Conservation (phyloP, 2,888 invertebrate species). For the Leucoma salicis region DNA sequence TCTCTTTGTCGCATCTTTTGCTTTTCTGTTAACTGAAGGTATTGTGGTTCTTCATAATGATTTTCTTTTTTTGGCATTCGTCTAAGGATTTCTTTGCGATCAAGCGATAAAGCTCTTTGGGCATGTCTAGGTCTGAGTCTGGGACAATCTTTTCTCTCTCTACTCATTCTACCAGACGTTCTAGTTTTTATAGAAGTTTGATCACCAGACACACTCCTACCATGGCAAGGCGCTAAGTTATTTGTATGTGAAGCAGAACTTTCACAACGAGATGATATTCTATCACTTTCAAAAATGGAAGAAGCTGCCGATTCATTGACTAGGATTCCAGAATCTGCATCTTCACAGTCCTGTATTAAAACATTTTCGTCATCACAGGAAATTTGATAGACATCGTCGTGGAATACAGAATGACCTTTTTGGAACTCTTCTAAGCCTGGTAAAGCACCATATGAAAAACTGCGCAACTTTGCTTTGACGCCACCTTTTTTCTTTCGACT, state of each 20-base stretch:
- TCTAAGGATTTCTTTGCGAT: constrained; percentile 78
- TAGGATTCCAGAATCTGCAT: constrained; percentile 89
- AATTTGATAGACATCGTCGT: constrained; percentile 80
- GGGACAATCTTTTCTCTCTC: constrained; percentile 61
- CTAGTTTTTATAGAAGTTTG: constrained; percentile 66
- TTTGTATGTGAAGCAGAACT: constrained; percentile 76
- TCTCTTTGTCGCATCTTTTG: constrained; percentile 76
- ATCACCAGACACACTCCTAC: constrained; percentile 75
- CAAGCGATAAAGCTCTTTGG: constrained; percentile 80
- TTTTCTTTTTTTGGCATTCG: constrained; percentile 69
- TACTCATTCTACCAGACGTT: constrained; percentile 66
- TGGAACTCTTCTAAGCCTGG: constrained; percentile 88
- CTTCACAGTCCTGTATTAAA: constrained; percentile 84
- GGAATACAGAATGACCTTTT: constrained; percentile 83
- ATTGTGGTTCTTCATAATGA: constrained; percentile 68
- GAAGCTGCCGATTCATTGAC: constrained; percentile 88
- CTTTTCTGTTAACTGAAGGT: constrained; percentile 73
- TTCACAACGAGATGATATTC: constrained; percentile 77
- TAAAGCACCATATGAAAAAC: constrained; percentile 88
- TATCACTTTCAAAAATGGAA: constrained; percentile 83
- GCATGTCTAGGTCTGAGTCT: constrained; percentile 62
- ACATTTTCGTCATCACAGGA: constrained; percentile 80
- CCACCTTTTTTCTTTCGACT: constrained; percentile 68
- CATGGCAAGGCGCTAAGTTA: constrained; percentile 63
- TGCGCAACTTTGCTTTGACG: constrained; percentile 82